Evolutionary conservation across 2,888 invertebrate species (phyloP).

Genomic region (Drosophila cracens): DNA sequence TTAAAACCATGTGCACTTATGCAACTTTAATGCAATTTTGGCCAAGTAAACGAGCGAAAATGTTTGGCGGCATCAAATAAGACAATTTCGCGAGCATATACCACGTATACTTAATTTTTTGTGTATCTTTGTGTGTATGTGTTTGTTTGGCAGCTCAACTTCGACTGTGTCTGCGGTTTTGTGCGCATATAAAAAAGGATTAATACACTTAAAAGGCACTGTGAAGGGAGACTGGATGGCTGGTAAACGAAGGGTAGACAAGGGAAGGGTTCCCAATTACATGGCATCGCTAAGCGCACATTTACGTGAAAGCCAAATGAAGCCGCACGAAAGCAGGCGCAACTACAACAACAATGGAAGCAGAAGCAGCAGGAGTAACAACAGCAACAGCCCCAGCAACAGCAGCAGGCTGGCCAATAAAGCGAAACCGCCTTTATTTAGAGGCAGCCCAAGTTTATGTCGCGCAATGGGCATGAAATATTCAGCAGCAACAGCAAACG

Average conservation of each 20-base stretch:
- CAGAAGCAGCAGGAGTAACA: constrained; percentile 11
- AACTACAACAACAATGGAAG: constrained; percentile 33
- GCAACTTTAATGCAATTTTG: constrained; percentile 81
- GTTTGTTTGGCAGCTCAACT: constrained; percentile 26
- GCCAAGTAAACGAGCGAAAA: constrained; percentile 69
- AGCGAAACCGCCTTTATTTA: constrained; percentile 70
- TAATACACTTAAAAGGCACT: constrained; percentile 75
- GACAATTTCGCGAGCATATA: constrained; percentile 49
- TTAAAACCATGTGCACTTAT: constrained; percentile 82
- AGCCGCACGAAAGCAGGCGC: constrained; percentile 52
- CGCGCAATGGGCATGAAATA: constrained; percentile 76
- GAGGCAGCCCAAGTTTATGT: constrained; percentile 70
- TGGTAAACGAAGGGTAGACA: constrained; percentile 8
- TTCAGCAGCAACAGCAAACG: constrained; percentile 59
- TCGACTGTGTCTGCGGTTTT: constrained; percentile 41
- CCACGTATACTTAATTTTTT: constrained; percentile 70
- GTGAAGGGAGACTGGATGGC: constrained; percentile 4
- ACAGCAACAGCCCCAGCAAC: neutral
- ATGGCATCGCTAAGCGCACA: constrained; percentile 76
- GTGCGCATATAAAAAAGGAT: constrained; percentile 77
- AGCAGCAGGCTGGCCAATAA: constrained; percentile 66
- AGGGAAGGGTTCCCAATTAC: constrained; percentile 60
- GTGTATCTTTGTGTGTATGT: constrained; percentile 25
- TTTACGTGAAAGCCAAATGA: constrained; percentile 80
- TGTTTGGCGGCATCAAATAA: constrained; percentile 66